Base-by-base conservation (phyloP, 2,113 vertebrate genomes). In the Zapus hudsonius region DNA sequence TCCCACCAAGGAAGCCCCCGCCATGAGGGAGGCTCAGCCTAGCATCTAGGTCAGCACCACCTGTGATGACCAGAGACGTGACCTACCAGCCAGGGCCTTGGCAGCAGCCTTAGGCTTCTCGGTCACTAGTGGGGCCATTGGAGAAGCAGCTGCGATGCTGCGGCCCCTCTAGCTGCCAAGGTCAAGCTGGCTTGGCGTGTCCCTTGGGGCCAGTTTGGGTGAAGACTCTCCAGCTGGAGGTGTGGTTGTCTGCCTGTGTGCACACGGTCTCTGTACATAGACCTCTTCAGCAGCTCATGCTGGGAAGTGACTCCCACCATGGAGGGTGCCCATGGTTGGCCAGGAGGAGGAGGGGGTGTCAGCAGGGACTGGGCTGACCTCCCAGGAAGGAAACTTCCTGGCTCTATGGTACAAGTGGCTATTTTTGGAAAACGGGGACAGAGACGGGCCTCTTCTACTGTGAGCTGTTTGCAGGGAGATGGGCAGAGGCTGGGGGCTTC, bases 341-440 rank as follows among this genome's bases (percentile, higher is more conserved):
- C 38, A 72, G 86, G 73, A 42, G 69, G 72, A 36, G 73, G 81
- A 70, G 82, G 63, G 0, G 38, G 63, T 1, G 33, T 20, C n/a
- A 40, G 67, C 25, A 2, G 73, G 7, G 91, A 31, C 66, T 42
- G 38, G n/a, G 66, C 72, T 15, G 86, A 66, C 79, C 90, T 55
- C 89, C 80, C 7, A 1, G 20, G 80, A 84, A 76, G 93, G 80
- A 84, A 76, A 93, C 75, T 95, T 97, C 96, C 81, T 87, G 13
- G 67, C 95, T 89, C 95, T 75, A 44, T 47, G 31, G 84, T 67
- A 5, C 52, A 90, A 73, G 87, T 13, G 57, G 73, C 91, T 98
- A 94, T 86, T 97, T 97, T 90, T 36, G 70, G 95, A 80, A 88
- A 64, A 95, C 16, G 16, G 57, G 52, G 96, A 96, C 96, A 97